Percentiles rank a stretch among this genome's conserved stretches.
These are phyloP conservation scores for Drosophila mayri DNA, from an alignment of 1,140 invertebrate genomes.

Conservation along the genomic window DNA sequence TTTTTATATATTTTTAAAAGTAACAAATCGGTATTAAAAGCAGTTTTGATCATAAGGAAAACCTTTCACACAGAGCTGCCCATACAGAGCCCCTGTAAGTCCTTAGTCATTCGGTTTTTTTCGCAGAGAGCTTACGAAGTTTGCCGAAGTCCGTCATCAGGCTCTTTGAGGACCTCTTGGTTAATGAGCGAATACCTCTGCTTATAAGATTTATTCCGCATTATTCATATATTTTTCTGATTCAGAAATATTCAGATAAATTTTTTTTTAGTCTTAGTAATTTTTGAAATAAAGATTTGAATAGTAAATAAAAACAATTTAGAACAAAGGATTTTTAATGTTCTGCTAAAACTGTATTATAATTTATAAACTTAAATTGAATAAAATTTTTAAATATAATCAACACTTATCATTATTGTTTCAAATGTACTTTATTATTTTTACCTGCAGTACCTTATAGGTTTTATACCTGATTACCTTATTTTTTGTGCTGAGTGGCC, in stretches of 20 bases:
- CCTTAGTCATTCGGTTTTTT: neutral
- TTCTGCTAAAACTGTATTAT: no score
- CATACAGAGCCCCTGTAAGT: fast-evolving
- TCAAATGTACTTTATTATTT: constrained; percentile 4
- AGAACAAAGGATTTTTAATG: no score
- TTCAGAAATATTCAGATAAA: no score
- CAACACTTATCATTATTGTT: neutral
- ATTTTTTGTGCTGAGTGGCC: constrained; percentile 6
- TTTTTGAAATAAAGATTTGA: no score
- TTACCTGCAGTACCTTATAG: neutral
- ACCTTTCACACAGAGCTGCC: neutral
- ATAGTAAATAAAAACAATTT: no score
- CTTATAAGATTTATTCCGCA: neutral
- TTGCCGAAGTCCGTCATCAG: neutral
- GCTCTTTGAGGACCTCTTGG: neutral
- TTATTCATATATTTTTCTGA: neutral
- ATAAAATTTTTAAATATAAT: neutral
- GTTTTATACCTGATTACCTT: neutral
- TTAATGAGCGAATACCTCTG: neutral
- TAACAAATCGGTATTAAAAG: no score
- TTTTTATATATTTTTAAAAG: no score
- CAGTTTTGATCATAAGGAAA: neutral
- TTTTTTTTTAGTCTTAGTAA: no score
- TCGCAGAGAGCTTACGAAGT: neutral
- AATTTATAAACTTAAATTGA: neutral